Evolutionary conservation across 2,113 vertebrate genomes (phyloP).

Genomic region (Cinclus cinclus): DNA sequence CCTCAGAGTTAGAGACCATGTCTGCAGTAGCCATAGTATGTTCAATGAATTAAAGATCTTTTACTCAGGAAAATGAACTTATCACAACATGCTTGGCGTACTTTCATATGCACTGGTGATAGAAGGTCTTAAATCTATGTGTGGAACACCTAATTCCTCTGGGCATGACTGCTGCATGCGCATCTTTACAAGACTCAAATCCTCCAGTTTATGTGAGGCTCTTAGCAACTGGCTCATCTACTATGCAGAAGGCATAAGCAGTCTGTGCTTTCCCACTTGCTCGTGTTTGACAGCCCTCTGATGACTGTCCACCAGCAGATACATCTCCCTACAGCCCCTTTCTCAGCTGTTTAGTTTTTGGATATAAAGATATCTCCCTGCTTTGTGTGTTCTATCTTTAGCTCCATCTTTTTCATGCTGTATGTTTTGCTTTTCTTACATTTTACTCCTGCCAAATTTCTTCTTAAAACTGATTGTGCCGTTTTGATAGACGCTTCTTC

Average conservation of each 20-base stretch:
- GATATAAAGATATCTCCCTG: neutral
- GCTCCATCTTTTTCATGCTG: neutral
- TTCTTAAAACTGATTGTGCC: neutral
- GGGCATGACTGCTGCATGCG: rapidly evolving
- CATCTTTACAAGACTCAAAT: neutral
- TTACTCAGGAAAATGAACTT: neutral
- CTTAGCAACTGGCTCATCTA: neutral
- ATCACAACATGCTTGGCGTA: neutral
- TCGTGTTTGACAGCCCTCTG: neutral
- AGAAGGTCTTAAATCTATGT: neutral
- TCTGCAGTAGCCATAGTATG: neutral
- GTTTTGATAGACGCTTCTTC: neutral
- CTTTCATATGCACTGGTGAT: neutral
- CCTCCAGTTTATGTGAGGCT: neutral
- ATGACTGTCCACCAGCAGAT: neutral
- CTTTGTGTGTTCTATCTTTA: neutral
- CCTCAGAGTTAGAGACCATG: neutral
- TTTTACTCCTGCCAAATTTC: neutral
- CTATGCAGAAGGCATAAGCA: rapidly evolving
- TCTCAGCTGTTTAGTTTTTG: neutral
- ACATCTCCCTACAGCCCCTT: neutral
- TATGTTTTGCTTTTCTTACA: neutral
- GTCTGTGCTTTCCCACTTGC: neutral
- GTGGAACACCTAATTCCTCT: neutral
- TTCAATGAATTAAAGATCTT: neutral